Conservation (phyloP, 2,797 vertebrate genomes). For the Girardinus metallicus region DNA sequence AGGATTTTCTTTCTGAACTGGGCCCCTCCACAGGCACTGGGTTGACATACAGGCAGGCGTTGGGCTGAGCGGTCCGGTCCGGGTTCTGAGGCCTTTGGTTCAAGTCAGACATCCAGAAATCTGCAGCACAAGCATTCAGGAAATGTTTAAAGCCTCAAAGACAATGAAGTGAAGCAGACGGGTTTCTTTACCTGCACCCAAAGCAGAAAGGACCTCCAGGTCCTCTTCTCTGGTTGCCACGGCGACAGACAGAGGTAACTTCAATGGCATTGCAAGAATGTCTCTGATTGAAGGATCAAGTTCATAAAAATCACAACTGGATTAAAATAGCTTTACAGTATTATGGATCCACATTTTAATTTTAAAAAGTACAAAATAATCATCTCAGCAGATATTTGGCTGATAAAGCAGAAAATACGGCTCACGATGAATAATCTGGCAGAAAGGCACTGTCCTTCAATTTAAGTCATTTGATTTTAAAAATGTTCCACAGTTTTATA, state of each 20-base stretch:
- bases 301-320: constrained; percentile 30
- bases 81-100: constrained; percentile 67
- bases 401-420: too few relatives aligned
- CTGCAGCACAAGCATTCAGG: constrained; percentile 65
- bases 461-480: not conserved
- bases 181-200: constrained; percentile 86
- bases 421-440: too few relatives aligned
- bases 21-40: constrained; percentile 85
- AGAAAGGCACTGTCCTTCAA: not conserved
- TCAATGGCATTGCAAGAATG: constrained; percentile 87
- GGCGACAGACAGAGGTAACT: constrained; percentile 87
- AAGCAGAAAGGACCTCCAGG: constrained; percentile 87
- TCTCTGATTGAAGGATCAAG: constrained; percentile 81
- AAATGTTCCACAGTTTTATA: not conserved
- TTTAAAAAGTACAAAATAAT: not conserved
- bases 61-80: constrained; percentile 49
- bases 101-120: constrained; percentile 90
- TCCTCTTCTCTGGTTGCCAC: constrained; percentile 85
- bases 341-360: not conserved
- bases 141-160: not conserved
- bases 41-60: constrained; percentile 87
- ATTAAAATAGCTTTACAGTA: not conserved
- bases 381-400: too few relatives aligned
- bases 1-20: constrained; percentile 43
- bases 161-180: not conserved